These are phyloP conservation scores for Syritta pipiens DNA, from an alignment of 2,888 invertebrate species.

Conservation along the genomic window DNA sequence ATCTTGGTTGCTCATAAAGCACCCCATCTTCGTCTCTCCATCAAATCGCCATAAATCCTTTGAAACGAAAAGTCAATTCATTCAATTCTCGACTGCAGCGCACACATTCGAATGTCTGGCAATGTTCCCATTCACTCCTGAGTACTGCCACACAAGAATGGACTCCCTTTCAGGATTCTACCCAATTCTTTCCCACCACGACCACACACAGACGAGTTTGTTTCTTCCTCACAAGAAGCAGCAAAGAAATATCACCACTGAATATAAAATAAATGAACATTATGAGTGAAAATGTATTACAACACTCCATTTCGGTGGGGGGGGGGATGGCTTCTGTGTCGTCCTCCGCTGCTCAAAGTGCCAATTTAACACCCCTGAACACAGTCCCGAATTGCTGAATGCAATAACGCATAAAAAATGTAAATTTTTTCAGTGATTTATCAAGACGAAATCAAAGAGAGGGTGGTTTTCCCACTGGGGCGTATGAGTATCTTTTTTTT, in stretches of 20 bases:
- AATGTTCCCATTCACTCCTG: conserved; percentile 10
- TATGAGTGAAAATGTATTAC: conserved; percentile 9
- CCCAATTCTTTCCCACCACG: no score
- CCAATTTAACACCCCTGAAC: conserved; percentile 4
- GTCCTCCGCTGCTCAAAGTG: conserved; percentile 33
- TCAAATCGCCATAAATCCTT: conserved; percentile 36
- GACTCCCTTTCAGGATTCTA: conserved; percentile 1
- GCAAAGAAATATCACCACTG: conserved; percentile 25
- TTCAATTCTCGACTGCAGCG: conserved; percentile 3
- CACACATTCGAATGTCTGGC: conserved; percentile 5
- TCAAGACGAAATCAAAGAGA: conserved; percentile 19
- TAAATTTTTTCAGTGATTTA: conserved; percentile 46
- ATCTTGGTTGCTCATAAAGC: no score
- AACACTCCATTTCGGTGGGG: conserved; percentile 38
- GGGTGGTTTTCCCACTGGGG: conserved; percentile 15
- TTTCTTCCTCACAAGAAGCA: conserved; percentile 12
- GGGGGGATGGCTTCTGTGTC: no score
- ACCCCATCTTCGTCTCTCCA: background rate
- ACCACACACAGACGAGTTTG: conserved; percentile 38
- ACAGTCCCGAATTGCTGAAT: no score
- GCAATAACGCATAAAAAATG: background rate
- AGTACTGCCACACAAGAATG: background rate
- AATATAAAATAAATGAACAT: conserved; percentile 44
- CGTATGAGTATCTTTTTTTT: conserved; percentile 34
- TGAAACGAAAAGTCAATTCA: conserved; percentile 32